Base-by-base conservation (phyloP, 2,888 invertebrate genomes). In the Spisula subtruncata region DNA sequence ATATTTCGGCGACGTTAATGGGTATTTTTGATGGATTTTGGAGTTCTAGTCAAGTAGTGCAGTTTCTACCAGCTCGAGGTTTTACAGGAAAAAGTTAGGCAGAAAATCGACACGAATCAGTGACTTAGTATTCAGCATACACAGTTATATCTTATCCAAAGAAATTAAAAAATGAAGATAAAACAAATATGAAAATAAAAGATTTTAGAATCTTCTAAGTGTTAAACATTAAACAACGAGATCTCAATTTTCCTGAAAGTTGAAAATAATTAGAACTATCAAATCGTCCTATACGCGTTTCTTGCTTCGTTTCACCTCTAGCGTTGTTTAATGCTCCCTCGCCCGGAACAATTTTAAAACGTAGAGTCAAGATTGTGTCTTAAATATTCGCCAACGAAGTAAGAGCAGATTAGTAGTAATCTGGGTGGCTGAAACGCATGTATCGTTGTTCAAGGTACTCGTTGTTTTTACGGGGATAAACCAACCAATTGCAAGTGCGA, bases 21-120 rank as follows among this genome's bases (percentile, higher is more conserved):
- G 51, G 51, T 35, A 46, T 41, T 71, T 84, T 84, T 84, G 84
- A 84, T 84, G 84, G 84, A 84, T 84, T 84, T 84, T 84, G 51
- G 48, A 71, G 51, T n/a, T 25, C 4, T 51, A 18, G 2, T 51
- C n/a, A 35, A 48, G 81, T 14, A 81, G 20, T 48, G 35, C 25
- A 75, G 35, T 32, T 32, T 32, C 35, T 14, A 18, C 14, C 32
- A 18, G 20, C n/a, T 10, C 25, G n/a, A 8, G 60, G 25, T 66
- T 66, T 66, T 66, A 25, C 25, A 66, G 60, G 60, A 25, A 66
- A 66, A 66, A 66, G 60, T 66, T 66, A 66, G 20, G n/a, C 8
- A 12, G n/a, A 66, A 66, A 66, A 25, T 66, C 60, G 12, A 0
- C 60, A 66, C n/a, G 25, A 32, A 75, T 32, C 32, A 32, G 35